Base-by-base conservation (phyloP, 2,113 vertebrate genomes). In the Neopipo cinnamomea region DNA sequence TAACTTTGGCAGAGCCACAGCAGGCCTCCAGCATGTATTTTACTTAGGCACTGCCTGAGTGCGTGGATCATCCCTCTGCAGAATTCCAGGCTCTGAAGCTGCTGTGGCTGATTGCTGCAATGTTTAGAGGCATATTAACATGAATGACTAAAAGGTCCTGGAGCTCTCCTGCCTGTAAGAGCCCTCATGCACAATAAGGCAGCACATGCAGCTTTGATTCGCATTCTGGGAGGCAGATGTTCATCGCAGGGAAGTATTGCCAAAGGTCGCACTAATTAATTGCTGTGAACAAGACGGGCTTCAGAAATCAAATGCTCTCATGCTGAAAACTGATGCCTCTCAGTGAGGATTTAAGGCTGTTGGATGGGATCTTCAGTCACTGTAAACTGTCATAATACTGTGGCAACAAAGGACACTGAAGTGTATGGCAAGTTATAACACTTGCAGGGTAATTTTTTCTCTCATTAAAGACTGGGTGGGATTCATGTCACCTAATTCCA, bases 221-320 rank as follows among this genome's bases (percentile, higher is more conserved):
- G 49, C 44, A 46, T 66, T 72, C 73, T 73, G 79, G 41, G 62
- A 81, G 90, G 53, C 47, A 93, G 93, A 91, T 91, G 88, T 85
- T 93, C 56, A 37, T 68, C 47, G 22, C 2, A 53, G 56, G 22
- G 11, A 88, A 74, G 39, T 12, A n/a, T 37, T 55, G 61, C 88
- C 71, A 88, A 86, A 92, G 37, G 72, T 84, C 78, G 33, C 87
- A 83, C 39, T 91, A 87, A 93, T 95, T 96, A 95, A 93, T 92
- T 68, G 73, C 65, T 74, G 52, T 30, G 76, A 91, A 86, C 65
- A 56, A 92, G 61, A 68, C 2, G 3, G 52, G 61, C 5, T 7
- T 56, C 62, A 89, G 77, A 71, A 93, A 81, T 77, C 44, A 84
- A 92, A 75, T 12, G 8, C 37, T 84, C 24, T 88, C 59, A 4